These are phyloP conservation scores for Anarrhichthys ocellatus DNA, from an alignment of 2,113 vertebrate species.

Conservation along the genomic window DNA sequence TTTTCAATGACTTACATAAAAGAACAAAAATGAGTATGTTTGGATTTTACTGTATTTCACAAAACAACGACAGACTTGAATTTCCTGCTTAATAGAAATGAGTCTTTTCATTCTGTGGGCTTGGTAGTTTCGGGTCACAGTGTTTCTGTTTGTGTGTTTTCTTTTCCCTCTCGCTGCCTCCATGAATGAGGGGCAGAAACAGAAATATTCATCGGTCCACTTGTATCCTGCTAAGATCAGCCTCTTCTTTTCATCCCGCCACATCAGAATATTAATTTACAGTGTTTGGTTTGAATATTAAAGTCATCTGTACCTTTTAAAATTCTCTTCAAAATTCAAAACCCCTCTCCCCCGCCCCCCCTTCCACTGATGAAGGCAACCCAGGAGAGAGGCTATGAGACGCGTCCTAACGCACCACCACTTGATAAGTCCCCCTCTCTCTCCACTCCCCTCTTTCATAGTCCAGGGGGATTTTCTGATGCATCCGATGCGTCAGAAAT, in stretches of 20 bases:
- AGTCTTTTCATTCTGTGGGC: background rate
- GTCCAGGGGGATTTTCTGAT: conserved; percentile 94
- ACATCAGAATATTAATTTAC: conserved; percentile 96
- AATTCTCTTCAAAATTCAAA: conserved; percentile 98
- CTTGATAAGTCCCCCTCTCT: conserved; percentile 90
- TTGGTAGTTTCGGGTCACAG: background rate
- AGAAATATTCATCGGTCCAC: conserved; percentile 80
- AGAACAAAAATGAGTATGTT: background rate
- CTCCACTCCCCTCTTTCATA: conserved; percentile 76
- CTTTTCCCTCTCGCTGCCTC: background rate
- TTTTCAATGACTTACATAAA: background rate
- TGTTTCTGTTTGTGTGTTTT: conserved; percentile 20
- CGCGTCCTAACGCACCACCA: conserved; percentile 94
- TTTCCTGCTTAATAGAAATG: fast-evolving
- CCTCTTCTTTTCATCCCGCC: conserved; percentile 81
- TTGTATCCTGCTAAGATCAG: conserved; percentile 80
- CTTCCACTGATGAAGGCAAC: conserved; percentile 92
- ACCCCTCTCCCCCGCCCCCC: conserved; percentile 70
- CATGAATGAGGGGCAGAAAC: conserved; percentile 58
- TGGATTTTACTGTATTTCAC: background rate
- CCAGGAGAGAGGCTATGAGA: conserved; percentile 92
- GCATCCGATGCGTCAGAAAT: conserved; percentile 99
- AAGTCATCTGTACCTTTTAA: conserved; percentile 99
- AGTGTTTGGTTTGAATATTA: conserved; percentile 96
- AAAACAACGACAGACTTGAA: background rate